These are phyloP conservation scores for Sternarchorhynchus goeldii DNA, from an alignment of 2,797 vertebrate species.

Conservation along the genomic window DNA sequence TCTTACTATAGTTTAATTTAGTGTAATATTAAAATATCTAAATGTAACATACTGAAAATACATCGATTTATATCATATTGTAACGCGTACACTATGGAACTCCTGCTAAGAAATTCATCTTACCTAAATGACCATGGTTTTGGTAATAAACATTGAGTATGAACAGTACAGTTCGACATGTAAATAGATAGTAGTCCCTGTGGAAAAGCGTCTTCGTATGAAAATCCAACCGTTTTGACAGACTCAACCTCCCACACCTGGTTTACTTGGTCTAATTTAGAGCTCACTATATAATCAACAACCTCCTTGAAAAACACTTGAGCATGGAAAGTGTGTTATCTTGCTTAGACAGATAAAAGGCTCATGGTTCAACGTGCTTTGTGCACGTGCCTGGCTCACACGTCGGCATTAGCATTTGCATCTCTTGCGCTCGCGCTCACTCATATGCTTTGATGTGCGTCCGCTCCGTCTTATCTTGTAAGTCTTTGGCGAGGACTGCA, in stretches of 20 bases:
- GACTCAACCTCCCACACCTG: constrained; percentile 38
- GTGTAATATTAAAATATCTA: neutral
- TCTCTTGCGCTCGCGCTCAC: constrained; percentile 39
- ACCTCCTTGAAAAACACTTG: constrained; percentile 58
- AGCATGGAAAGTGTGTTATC: constrained; percentile 59
- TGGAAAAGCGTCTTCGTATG: constrained; percentile 27
- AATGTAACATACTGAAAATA: neutral
- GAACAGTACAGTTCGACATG: constrained; percentile 3
- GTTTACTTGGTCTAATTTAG: constrained; percentile 45
- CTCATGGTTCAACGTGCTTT: constrained; percentile 13
- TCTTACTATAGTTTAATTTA: neutral
- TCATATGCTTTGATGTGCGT: constrained; percentile 55
- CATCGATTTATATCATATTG: neutral
- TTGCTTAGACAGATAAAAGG: constrained; percentile 60
- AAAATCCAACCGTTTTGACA: constrained; percentile 27
- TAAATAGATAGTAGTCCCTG: constrained; percentile 5
- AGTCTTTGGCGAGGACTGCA: constrained; percentile 36
- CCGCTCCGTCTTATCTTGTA: constrained; percentile 43
- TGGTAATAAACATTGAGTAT: constrained; percentile 12
- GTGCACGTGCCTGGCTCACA: constrained; percentile 14
- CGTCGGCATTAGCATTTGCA: constrained; percentile 44
- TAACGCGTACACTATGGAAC: neutral
- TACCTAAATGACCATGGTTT: neutral
- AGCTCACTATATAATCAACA: constrained; percentile 58
- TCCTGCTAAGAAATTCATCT: neutral